Conservation (phyloP, 2,888 invertebrate species). For the Autographa gamma region DNA sequence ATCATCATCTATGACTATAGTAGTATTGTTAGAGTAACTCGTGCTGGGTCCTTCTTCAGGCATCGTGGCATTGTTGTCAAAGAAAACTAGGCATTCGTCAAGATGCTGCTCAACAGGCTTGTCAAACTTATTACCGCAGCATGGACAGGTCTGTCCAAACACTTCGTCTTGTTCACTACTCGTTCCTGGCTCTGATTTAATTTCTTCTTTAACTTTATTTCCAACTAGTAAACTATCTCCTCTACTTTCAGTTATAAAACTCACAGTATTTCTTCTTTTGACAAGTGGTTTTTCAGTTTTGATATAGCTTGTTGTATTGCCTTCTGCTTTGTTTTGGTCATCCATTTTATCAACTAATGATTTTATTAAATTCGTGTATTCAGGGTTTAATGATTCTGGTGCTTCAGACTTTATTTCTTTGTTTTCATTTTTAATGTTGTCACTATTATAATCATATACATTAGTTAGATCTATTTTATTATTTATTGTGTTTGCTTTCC, state of each 20-base stretch:
- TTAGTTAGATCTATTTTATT: constrained; percentile 41
- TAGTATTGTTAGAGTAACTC: constrained; percentile 64
- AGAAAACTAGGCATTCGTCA: constrained; percentile 85
- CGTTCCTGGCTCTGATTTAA: constrained; percentile 57
- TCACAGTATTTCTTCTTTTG: constrained; percentile 30
- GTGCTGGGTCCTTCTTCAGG: constrained; percentile 72
- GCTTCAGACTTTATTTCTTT: constrained; percentile 39
- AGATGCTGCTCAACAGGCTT: constrained; percentile 82
- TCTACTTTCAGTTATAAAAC: constrained; percentile 29
- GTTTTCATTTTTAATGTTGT: constrained; percentile 19
- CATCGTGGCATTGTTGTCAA: constrained; percentile 81
- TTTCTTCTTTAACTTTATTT: constrained; percentile 6
- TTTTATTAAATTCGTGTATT: not conserved
- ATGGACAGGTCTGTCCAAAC: constrained; percentile 76
- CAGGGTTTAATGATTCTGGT: constrained; percentile 15
- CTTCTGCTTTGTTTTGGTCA: not conserved
- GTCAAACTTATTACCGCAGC: constrained; percentile 76
- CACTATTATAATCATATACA: constrained; percentile 14
- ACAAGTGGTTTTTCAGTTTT: constrained; percentile 3
- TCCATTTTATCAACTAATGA: constrained; percentile 9
- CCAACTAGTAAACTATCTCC: constrained; percentile 23
- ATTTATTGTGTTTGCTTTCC: constrained; percentile 13
- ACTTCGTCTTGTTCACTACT: constrained; percentile 52
- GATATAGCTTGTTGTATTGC: not conserved
- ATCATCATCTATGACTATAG: constrained; percentile 72